These are phyloP conservation scores for Macaca mulatta DNA, from an alignment of 2,113 vertebrate species.

Conservation along the genomic window DNA sequence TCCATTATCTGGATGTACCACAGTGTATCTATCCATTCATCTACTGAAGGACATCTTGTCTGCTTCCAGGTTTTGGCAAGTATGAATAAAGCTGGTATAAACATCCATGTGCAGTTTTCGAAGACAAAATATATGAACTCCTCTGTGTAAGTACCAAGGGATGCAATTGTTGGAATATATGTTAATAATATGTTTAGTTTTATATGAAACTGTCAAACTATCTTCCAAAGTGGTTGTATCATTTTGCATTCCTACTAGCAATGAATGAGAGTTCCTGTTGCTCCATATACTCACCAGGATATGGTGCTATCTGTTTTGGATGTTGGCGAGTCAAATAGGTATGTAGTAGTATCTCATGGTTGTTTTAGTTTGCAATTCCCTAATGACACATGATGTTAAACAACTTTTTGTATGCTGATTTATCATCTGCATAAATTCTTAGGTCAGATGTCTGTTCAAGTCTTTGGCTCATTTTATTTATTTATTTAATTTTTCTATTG, in stretches of 20 bases:
- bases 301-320: background rate
- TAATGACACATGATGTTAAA: background rate
- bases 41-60: background rate
- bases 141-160: background rate
- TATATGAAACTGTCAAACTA: background rate
- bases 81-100: background rate
- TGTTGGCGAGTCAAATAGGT: background rate
- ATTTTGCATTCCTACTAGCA: background rate
- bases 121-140: background rate
- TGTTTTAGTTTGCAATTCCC: background rate
- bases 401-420: background rate
- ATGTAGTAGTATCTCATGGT: background rate
- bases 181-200: background rate
- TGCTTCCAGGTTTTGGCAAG: background rate
- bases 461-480: background rate
- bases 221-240: background rate
- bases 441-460: background rate
- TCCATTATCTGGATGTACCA: background rate
- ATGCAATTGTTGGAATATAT: background rate
- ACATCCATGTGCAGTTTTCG: background rate
- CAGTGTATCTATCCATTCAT: background rate
- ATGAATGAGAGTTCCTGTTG: background rate
- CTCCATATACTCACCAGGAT: background rate
- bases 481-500: background rate
- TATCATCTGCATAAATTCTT: background rate